Conservation (phyloP, 2,888 invertebrate genomes). For the Blomia tropicalis region DNA sequence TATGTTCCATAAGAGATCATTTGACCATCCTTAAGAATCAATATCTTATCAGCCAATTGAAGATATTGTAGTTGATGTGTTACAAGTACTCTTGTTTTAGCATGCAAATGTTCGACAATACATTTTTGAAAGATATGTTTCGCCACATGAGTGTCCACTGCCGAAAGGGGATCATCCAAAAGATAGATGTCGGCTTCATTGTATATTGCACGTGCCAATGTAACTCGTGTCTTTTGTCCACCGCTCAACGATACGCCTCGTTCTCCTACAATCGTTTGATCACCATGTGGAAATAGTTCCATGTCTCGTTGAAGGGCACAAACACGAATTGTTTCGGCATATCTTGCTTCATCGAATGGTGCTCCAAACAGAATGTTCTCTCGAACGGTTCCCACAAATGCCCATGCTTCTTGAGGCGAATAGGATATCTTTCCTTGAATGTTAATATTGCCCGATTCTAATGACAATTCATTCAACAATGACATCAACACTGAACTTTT, state of each 20-base stretch:
- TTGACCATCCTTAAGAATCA: slow-evolving; percentile 35
- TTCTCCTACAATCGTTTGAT: slow-evolving; percentile 42
- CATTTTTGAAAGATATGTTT: slow-evolving; percentile 32
- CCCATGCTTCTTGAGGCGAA: slow-evolving; percentile 21
- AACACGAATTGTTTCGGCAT: slow-evolving; percentile 39
- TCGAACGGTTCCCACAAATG: slow-evolving; percentile 48
- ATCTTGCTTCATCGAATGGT: slow-evolving; percentile 43
- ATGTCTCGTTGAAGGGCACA: slow-evolving; percentile 40
- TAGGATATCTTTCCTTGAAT: slow-evolving; percentile 14
- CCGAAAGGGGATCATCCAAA: slow-evolving; percentile 30
- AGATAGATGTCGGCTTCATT: slow-evolving; percentile 29
- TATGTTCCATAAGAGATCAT: slow-evolving; percentile 28
- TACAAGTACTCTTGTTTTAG: slow-evolving; percentile 39
- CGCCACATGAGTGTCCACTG: slow-evolving; percentile 29
- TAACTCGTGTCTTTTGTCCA: slow-evolving; percentile 43
- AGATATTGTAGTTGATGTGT: slow-evolving; percentile 42
- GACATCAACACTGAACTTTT: slow-evolving; percentile 24
- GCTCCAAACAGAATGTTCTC: slow-evolving; percentile 84
- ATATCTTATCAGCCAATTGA: slow-evolving; percentile 36
- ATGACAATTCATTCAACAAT: slow-evolving; percentile 14
- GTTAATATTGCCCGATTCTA: background rate
- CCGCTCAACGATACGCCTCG: slow-evolving; percentile 44
- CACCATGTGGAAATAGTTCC: slow-evolving; percentile 39
- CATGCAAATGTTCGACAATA: slow-evolving; percentile 35
- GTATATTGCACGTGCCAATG: slow-evolving; percentile 36